Conservation (phyloP, 2,888 invertebrate genomes). For the Meiosimyza decipiens region DNA sequence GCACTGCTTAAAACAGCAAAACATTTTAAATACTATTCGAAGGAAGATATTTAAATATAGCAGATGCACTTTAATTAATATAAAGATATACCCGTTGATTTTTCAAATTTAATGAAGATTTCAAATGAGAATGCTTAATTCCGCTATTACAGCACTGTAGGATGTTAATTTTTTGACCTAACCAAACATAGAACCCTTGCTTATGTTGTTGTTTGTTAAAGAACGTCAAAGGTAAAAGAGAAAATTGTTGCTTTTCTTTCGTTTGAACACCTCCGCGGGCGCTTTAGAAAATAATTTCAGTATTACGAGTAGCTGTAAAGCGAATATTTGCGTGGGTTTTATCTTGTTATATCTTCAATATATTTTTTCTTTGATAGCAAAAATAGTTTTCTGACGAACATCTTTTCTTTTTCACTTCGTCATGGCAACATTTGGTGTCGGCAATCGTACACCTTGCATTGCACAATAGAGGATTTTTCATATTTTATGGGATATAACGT, state of each 20-base stretch:
- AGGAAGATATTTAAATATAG: too few species aligned
- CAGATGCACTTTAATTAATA: too few species aligned
- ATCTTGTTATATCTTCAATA: constrained; percentile 1
- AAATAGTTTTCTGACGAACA: background rate
- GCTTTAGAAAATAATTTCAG: constrained; percentile 55
- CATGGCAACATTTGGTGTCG: background rate
- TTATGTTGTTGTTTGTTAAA: constrained; percentile 1
- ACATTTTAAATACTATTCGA: too few species aligned
- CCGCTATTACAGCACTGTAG: too few species aligned
- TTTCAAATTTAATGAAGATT: too few species aligned
- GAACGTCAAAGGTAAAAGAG: constrained; percentile 18
- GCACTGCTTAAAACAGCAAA: too few species aligned
- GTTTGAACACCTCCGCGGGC: constrained; percentile 60
- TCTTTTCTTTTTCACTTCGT: background rate
- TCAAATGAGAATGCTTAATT: too few species aligned
- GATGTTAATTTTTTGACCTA: too few species aligned
- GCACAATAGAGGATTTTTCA: too few species aligned
- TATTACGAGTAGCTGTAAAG: constrained; percentile 53
- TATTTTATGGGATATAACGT: too few species aligned
- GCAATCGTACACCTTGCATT: too few species aligned
- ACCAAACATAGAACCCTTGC: background rate
- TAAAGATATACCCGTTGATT: too few species aligned
- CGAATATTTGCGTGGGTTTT: constrained; percentile 31
- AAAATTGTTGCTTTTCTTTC: constrained; percentile 50
- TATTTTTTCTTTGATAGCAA: constrained; percentile 15